These are phyloP conservation scores for Aphis craccivora DNA, from an alignment of 1,140 invertebrate genomes.

Conservation along the genomic window DNA sequence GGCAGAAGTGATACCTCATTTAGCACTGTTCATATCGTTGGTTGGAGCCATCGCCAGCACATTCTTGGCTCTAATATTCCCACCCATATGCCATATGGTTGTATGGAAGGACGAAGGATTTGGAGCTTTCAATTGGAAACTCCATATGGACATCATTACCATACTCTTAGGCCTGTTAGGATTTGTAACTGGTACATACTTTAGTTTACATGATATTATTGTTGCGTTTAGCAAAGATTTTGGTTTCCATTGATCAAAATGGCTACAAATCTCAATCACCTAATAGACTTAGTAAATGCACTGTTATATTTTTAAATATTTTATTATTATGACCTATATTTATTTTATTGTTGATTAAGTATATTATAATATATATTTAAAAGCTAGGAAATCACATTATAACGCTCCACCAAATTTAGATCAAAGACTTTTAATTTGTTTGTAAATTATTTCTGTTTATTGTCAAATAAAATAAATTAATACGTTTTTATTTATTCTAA, in stretches of 20 bases:
- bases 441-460: conserved; percentile 56
- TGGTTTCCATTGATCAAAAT: conserved; percentile 43
- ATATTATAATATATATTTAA: background rate
- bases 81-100: conserved; percentile 67
- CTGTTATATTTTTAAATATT: conserved; percentile 46
- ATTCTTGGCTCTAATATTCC: conserved; percentile 85
- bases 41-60: conserved; percentile 89
- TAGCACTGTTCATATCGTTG: conserved; percentile 88
- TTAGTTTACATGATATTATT: conserved; percentile 56
- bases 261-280: conserved; percentile 27
- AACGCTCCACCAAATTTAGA: conserved; percentile 33
- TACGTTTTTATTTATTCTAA: conserved; percentile 42
- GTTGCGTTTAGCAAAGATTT: conserved; percentile 57
- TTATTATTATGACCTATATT: conserved; percentile 26
- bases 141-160: conserved; percentile 56
- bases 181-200: conserved; percentile 57
- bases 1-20: conserved; percentile 81
- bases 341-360: conserved; percentile 37
- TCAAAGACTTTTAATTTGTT: conserved; percentile 35
- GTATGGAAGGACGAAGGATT: conserved; percentile 58
- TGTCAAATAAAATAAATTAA: conserved; percentile 49
- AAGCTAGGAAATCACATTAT: conserved; percentile 17
- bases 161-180: conserved; percentile 56
- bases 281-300: conserved; percentile 50
- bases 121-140: conserved; percentile 51